Percentiles rank a stretch among this genome's conserved stretches.
These are phyloP conservation scores for Sinocyclocheilus anshuiensis DNA, from an alignment of 2,113 vertebrate species.

Conservation along the genomic window DNA sequence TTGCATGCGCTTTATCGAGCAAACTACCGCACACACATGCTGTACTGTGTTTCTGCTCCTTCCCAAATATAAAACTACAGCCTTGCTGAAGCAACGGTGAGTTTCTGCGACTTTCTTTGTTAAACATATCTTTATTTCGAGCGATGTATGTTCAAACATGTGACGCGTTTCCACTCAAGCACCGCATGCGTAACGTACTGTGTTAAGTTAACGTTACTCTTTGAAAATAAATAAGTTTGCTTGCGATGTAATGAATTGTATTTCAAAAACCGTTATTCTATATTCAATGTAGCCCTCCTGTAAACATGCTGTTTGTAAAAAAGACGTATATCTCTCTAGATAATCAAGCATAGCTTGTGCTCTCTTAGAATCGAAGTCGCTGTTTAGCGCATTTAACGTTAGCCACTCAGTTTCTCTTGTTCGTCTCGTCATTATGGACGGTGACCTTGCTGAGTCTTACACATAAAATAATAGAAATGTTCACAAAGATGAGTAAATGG, in stretches of 20 bases:
- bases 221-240: background rate
- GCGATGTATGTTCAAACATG: background rate
- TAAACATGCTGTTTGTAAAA: background rate
- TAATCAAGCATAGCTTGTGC: background rate
- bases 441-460: constrained; percentile 18
- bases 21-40: background rate
- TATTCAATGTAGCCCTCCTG: background rate
- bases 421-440: background rate
- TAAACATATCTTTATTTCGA: background rate
- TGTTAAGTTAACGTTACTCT: background rate
- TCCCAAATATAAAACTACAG: background rate
- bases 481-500: background rate
- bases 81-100: background rate
- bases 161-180: background rate
- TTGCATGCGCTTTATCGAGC: background rate
- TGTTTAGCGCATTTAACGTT: background rate
- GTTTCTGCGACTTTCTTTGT: background rate
- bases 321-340: background rate
- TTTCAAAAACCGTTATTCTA: background rate
- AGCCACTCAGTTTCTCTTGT: background rate
- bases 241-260: background rate
- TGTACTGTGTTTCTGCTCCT: background rate
- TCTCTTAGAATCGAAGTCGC: background rate
- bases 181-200: background rate
- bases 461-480: background rate